Conservation (phyloP, 2,888 invertebrate species). For the Caenorhabditis zanzibari region DNA sequence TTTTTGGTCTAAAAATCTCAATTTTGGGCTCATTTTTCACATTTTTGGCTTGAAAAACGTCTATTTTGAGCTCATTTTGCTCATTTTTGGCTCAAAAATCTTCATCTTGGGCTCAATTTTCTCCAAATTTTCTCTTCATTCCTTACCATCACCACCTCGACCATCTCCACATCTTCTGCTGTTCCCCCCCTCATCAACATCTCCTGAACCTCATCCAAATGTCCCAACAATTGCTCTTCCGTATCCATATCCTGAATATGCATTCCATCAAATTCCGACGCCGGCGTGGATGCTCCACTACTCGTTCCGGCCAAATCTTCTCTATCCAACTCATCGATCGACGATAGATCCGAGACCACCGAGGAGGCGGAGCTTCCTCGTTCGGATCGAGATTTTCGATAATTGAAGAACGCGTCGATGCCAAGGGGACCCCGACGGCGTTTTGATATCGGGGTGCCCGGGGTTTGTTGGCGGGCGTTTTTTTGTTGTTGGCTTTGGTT, state of each 20-base stretch:
- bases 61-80: too few species aligned
- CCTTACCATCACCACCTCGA: neutral
- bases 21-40: too few species aligned
- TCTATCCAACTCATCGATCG: neutral
- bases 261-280: constrained; percentile 17
- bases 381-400: constrained; percentile 47
- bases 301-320: neutral
- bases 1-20: too few species aligned
- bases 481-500: constrained; percentile 21
- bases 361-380: constrained; percentile 34
- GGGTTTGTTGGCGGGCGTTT: neutral
- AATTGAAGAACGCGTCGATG: constrained; percentile 60
- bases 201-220: constrained; percentile 28
- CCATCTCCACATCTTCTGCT: neutral
- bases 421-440: constrained; percentile 53
- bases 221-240: constrained; percentile 5
- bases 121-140: neutral
- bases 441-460: constrained; percentile 50
- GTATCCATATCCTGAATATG: constrained; percentile 43
- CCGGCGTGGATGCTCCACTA: constrained; percentile 15
- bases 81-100: neutral
- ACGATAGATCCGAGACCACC: neutral
- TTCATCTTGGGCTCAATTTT: neutral
- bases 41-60: too few species aligned
- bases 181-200: neutral